phyloP scores from a whole-genome alignment of 2,797 vertebrate species.

The Hypotaenidia okinawae region DNA sequence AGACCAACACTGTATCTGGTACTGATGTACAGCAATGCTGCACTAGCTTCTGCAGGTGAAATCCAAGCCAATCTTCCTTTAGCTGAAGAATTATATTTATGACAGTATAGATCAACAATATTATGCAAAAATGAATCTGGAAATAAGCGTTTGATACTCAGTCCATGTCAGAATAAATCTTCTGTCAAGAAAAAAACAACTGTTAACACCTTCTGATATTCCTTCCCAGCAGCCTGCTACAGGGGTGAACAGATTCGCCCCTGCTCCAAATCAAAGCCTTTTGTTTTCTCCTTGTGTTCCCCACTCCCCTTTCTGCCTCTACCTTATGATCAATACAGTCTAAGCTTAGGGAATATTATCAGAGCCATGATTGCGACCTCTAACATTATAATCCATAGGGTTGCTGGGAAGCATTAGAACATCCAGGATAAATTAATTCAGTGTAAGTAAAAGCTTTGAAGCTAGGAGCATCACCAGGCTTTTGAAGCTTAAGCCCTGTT shows the following conservation, averaged over 20 bases:
- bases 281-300: conserved; percentile 15
- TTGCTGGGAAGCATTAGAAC: conserved; percentile 71
- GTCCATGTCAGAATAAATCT: background rate
- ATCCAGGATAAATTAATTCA: conserved; percentile 78
- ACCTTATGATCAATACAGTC: conserved; percentile 60
- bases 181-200: background rate
- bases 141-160: background rate
- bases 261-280: conserved; percentile 30
- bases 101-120: background rate
- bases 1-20: background rate
- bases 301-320: conserved; percentile 24
- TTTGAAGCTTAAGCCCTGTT: conserved; percentile 80
- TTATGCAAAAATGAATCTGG: background rate
- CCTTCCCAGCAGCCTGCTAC: background rate
- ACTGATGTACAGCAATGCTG: background rate
- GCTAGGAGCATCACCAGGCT: conserved; percentile 66
- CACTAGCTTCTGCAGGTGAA: background rate
- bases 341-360: conserved; percentile 68
- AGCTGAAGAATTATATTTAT: background rate
- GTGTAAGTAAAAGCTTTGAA: conserved; percentile 78
- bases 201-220: background rate
- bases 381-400: conserved; percentile 75
- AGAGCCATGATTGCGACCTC: conserved; percentile 63
- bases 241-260: background rate
- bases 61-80: background rate